Base-by-base conservation (phyloP, 2,888 invertebrate species). In the Scaptomyza tumidula region DNA sequence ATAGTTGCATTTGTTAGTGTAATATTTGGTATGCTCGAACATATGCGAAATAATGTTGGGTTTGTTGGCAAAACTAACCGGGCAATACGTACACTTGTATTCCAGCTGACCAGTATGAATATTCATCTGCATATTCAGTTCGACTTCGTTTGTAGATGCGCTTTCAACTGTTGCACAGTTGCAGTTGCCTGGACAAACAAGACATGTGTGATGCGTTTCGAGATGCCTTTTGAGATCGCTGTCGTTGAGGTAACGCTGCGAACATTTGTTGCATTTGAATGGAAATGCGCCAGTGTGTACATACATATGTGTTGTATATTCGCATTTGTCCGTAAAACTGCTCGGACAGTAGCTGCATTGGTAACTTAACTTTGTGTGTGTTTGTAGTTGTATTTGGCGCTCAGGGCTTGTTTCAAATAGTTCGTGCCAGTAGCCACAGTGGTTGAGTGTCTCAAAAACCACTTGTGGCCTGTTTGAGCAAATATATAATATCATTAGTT, bases 341-440 rank as follows among this genome's bases (percentile, higher is more conserved):
- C 1, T 14, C 14, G 39, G 3, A 39, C 14, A 39, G 14, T 39
- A 14, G 10, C 14, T 14, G 39, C 39, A 14, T 2, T 14, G 10
- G 39, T 14, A 14, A 9, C 11, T 7, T 7, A 39, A 9, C 14
- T 14, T 9, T 2, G 16, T 41, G 41, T 41, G 41, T 16, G 14
- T 10, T 16, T 41, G 41, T 41, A 4, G 16, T 5, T 41, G 41
- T 4, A 10, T 41, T 16, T 41, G 10, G 0, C 14, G 41, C 7
- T 41, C 41, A 3, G 0, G 1, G 14, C 4, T 7, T 11, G 14
- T 6, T 2, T 60, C 46, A 46, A 74, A 74, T 6, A 41, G 10
- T 2, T 54, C 24, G 1, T 57, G 48, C 7, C 78, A 73, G 13
- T 64, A 54, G 0, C 31, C n/a, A 9, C 74, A 78, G n/a, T 67